These are phyloP conservation scores for Drosophila melanogaster DNA, from an alignment of 1,140 invertebrate genomes.

Conservation along the genomic window DNA sequence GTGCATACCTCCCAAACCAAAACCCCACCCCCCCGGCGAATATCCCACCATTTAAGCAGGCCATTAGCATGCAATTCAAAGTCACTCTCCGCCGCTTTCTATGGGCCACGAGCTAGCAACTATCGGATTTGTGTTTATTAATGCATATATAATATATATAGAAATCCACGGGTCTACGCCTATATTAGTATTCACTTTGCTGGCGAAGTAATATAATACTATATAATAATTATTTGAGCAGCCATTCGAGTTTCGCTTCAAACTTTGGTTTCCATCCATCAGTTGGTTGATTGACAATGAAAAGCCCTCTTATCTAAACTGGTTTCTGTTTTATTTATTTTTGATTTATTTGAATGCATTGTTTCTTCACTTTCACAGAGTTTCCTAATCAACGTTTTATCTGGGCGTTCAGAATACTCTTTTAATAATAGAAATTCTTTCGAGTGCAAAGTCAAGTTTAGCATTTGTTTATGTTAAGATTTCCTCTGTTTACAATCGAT, in stretches of 20 bases:
- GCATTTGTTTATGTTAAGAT: background rate
- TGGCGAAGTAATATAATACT: conserved; percentile 32
- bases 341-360: background rate
- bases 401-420: background rate
- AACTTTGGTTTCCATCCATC: conserved; percentile 18
- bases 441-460: too few species aligned
- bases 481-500: background rate
- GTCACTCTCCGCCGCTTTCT: conserved; percentile 35
- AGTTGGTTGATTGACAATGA: conserved; percentile 25
- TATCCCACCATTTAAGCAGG: conserved; percentile 56
- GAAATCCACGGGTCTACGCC: background rate
- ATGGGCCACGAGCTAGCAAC: conserved; percentile 9
- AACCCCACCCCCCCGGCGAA: background rate
- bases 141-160: conserved; percentile 19
- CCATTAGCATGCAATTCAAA: conserved; percentile 66
- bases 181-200: conserved; percentile 2
- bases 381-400: background rate
- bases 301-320: conserved; percentile 18
- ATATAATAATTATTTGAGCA: conserved; percentile 10
- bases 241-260: background rate
- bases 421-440: background rate
- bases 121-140: conserved; percentile 27
- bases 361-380: background rate
- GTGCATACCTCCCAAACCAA: background rate
- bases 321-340: background rate